Percentiles rank a stretch among this genome's conserved stretches.
Evolutionary conservation across 2,113 vertebrate genomes (phyloP).

Genomic region (Notiomystis cincta): DNA sequence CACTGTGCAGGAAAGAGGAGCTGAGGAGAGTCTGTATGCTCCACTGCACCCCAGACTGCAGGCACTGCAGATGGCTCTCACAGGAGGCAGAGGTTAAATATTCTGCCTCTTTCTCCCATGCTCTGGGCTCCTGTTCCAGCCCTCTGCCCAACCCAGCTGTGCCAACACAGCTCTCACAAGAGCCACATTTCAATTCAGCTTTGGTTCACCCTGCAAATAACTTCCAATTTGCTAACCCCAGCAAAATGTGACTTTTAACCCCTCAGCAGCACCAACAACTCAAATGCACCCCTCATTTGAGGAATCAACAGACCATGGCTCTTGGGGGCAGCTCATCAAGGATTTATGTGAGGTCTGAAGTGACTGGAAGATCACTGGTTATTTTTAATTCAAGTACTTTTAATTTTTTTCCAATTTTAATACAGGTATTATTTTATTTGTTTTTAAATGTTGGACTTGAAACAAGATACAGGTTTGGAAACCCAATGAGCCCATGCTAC

Average conservation of each 20-base stretch:
- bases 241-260: background rate
- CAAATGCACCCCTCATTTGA: background rate
- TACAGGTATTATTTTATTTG: background rate
- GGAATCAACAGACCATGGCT: accelerated
- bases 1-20: background rate
- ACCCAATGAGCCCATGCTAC: background rate
- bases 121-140: background rate
- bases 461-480: background rate
- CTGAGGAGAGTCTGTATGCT: background rate
- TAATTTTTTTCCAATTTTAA: background rate
- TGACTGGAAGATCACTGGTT: background rate
- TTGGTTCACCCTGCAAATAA: background rate
- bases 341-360: background rate
- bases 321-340: background rate
- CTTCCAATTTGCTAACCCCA: background rate
- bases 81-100: background rate
- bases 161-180: background rate
- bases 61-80: background rate
- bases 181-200: background rate
- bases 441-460: background rate
- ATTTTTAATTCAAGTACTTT: background rate
- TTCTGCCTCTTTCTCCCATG: background rate
- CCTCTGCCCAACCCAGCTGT: background rate
- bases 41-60: background rate
- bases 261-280: background rate